phyloP scores from a whole-genome alignment of 2,797 vertebrate species.

The Remorina albescens region DNA sequence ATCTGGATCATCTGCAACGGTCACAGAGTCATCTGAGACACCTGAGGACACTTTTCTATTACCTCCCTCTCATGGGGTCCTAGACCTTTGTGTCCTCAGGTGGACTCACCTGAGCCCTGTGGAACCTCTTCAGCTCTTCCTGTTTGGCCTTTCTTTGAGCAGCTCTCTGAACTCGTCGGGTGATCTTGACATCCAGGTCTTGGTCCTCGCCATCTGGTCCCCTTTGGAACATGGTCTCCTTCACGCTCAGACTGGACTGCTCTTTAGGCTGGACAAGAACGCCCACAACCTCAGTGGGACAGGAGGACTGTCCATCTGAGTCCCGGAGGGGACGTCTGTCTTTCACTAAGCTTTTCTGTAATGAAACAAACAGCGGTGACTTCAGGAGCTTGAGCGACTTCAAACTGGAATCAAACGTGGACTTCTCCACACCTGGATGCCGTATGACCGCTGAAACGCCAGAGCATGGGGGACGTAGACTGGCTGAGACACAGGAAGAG shows the following conservation, averaged over 20 bases:
- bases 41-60: too few relatives aligned
- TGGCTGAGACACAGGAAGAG: constrained; percentile 80
- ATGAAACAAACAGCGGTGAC: constrained; percentile 2
- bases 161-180: constrained; percentile 89
- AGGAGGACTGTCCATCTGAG: constrained; percentile 67
- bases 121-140: constrained; percentile 93
- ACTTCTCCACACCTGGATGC: constrained; percentile 89
- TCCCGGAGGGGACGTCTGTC: constrained; percentile 11
- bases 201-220: constrained; percentile 86
- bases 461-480: constrained; percentile 92
- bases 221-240: constrained; percentile 82
- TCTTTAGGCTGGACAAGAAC: constrained; percentile 66
- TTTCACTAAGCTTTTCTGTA: constrained; percentile 58
- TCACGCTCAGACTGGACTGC: constrained; percentile 74
- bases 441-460: constrained; percentile 91
- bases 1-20: constrained; percentile 91
- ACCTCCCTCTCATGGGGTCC: too few relatives aligned
- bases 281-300: constrained; percentile 74
- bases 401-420: not conserved
- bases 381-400: not conserved
- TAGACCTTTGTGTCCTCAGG: not conserved
- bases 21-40: not conserved
- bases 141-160: constrained; percentile 92
- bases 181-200: constrained; percentile 90
- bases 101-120: constrained; percentile 91